Evolutionary conservation across 37 sponge, comb jelly and placozoan species (phyloP).

Genomic region (Aplysina aerophoba): DNA sequence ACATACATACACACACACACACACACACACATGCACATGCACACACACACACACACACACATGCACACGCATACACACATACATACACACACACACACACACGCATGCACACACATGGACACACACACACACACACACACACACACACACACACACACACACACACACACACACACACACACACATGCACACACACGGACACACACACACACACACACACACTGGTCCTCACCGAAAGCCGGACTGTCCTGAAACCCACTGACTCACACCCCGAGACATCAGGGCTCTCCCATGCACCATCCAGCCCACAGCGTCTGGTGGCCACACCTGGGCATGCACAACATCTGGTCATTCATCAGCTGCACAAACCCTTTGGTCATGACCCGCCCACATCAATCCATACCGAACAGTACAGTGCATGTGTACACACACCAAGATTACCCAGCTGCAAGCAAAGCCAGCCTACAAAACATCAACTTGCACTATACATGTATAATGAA

Average conservation of each 20-base stretch:
- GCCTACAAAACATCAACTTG: no score
- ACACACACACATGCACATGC: slow-evolving; percentile 16
- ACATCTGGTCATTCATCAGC: background rate
- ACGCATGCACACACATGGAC: no score
- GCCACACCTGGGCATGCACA: background rate
- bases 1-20: slow-evolving; percentile 22
- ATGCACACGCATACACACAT: slow-evolving; percentile 15
- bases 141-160: no score
- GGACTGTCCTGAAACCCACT: background rate
- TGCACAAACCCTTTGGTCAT: no score
- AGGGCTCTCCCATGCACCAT: slow-evolving; percentile 2
- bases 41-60: slow-evolving; percentile 30
- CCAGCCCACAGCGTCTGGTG: background rate
- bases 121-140: background rate
- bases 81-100: no score
- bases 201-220: no score
- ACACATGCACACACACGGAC: no score
- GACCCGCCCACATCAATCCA: no score
- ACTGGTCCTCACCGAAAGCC: no score
- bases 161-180: no score
- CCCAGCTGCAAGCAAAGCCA: no score
- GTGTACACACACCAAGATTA: background rate
- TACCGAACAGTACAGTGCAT: background rate
- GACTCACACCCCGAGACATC: background rate
- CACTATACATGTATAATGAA: no score